These are phyloP conservation scores for Apteryx mantelli DNA, from an alignment of 2,113 vertebrate species.

Conservation along the genomic window DNA sequence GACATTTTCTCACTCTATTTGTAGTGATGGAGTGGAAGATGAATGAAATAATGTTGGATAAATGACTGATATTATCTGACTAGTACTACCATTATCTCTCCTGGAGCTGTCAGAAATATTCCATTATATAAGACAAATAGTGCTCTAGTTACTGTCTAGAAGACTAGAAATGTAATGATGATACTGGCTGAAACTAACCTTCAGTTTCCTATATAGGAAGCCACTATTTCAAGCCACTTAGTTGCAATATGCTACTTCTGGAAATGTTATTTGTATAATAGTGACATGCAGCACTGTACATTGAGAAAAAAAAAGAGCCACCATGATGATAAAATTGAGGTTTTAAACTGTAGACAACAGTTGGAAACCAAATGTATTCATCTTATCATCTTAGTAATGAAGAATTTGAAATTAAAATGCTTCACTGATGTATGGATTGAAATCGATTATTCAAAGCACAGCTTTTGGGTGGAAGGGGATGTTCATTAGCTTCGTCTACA, in stretches of 20 bases:
- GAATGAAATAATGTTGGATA: constrained; percentile 76
- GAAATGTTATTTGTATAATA: neutral
- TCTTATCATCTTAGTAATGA: neutral
- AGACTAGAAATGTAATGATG: neutral
- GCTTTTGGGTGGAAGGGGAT: neutral
- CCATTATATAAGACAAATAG: constrained; percentile 56
- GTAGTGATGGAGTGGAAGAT: constrained; percentile 69
- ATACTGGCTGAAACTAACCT: constrained; percentile 28
- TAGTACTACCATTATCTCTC: constrained; percentile 68
- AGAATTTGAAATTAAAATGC: neutral
- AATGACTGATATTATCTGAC: constrained; percentile 74
- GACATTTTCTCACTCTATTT: constrained; percentile 70
- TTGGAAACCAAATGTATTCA: neutral
- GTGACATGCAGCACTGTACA: neutral
- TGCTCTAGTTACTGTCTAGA: neutral
- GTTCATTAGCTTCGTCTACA: neutral
- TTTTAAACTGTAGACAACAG: neutral
- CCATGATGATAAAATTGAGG: neutral
- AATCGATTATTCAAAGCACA: neutral
- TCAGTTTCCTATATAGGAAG: neutral
- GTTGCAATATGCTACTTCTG: constrained; percentile 35
- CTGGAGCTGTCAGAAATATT: constrained; percentile 60
- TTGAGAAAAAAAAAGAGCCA: neutral
- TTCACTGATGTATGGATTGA: neutral
- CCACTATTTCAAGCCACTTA: constrained; percentile 13